phyloP scores from a whole-genome alignment of 2,113 vertebrate genomes.

The Pseudolaguvia tuberculata region DNA sequence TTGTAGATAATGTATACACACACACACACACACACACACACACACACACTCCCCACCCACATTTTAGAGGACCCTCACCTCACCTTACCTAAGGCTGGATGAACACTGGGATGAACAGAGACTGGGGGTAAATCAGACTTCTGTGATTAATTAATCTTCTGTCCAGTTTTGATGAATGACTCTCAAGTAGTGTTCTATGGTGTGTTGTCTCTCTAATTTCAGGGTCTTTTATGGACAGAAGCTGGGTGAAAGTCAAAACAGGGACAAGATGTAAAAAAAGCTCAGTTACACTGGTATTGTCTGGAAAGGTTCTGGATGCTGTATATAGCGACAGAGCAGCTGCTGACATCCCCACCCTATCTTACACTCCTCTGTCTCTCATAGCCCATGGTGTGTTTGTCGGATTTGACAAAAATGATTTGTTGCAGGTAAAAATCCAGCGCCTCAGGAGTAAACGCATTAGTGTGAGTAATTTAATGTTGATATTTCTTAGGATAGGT shows the following conservation, averaged over 20 bases:
- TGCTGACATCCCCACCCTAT: background rate
- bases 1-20: background rate
- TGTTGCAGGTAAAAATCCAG: slow-evolving; percentile 59
- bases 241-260: slow-evolving; percentile 67
- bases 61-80: slow-evolving; percentile 30
- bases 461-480: slow-evolving; percentile 68
- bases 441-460: slow-evolving; percentile 52
- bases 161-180: slow-evolving; percentile 76
- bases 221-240: slow-evolving; percentile 59
- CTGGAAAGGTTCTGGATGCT: slow-evolving; percentile 60
- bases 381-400: slow-evolving; percentile 58
- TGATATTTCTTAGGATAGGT: slow-evolving; percentile 67
- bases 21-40: no score
- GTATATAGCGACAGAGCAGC: slow-evolving; percentile 38
- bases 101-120: slow-evolving; percentile 51
- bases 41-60: background rate
- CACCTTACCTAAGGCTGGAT: slow-evolving; percentile 45
- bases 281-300: slow-evolving; percentile 58
- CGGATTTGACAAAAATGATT: slow-evolving; percentile 68
- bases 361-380: slow-evolving; percentile 10
- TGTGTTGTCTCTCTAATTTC: slow-evolving; percentile 53
- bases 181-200: slow-evolving; percentile 67
- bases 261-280: slow-evolving; percentile 46
- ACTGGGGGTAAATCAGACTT: slow-evolving; percentile 54
- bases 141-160: slow-evolving; percentile 72